Base-by-base conservation (phyloP, 2,888 invertebrate genomes). In the Monochamus alternatus region DNA sequence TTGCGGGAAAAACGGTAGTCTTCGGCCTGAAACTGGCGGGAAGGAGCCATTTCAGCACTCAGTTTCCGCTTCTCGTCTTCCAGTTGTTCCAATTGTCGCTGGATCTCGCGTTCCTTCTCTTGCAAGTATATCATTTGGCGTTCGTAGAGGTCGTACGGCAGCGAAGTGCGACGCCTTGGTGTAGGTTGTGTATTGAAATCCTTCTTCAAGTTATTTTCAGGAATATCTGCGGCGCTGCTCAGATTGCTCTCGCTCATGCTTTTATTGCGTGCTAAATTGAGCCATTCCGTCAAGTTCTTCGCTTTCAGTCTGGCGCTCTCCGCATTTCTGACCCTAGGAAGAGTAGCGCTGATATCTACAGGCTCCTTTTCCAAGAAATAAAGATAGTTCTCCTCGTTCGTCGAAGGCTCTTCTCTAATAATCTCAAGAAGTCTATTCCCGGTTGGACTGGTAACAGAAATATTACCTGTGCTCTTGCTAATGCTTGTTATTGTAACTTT, bases 21-120 rank as follows among this genome's bases (percentile, higher is more conserved):
- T 63, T 89, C 89, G 63, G 90, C 87, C 76, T 88, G 88, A 81
- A 91, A 90, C 51, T 88, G 83, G 65, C 89, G 84, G 74, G 90
- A 86, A 1, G 88, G 88, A 0, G 89, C 89, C 44, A 89, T 88
- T 63, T 86, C 86, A 2, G 82, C 80, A 44, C 82, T 81, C 31
- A 89, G 76, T 70, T 84, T 84, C 44, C 88, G 86, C 71, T 92
- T 92, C 82, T 92, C 91, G 58, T 90, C 89, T 88, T 94, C 93
- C 51, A 94, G 87, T 1, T 91, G 90, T 78, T 91, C 91, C 79
- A 94, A 91, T 88, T 94, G 94, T 43, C 91, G 89, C 88, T 92
- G 92, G 5, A 94, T 91, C 86, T 94, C 92, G 82, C 92, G 91
- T 88, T 94, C 94, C 87, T 94, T 94, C 86, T 91, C 91, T 47